Percentiles rank a stretch among this genome's conserved stretches.
Evolutionary conservation across 2,888 invertebrate genomes (phyloP).

Genomic region (Sphaeridia pumilis): DNA sequence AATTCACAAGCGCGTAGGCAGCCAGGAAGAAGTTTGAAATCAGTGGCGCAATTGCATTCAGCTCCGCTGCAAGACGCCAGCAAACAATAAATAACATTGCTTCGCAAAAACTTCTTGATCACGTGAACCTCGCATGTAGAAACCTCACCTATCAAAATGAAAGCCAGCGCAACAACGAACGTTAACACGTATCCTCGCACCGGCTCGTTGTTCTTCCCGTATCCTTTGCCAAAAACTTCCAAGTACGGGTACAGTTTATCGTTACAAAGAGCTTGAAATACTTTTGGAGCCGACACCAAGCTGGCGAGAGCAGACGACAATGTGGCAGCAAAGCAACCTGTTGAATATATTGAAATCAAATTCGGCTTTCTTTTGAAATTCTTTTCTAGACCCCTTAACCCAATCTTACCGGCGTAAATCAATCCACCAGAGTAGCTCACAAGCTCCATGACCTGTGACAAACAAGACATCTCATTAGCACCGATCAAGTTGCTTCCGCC

Average conservation of each 20-base stretch:
- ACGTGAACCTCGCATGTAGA: background rate
- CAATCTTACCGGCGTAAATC: conserved; percentile 13
- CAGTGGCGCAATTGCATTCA: conserved; percentile 43
- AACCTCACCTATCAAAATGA: conserved; percentile 68
- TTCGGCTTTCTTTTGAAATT: background rate
- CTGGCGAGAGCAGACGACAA: conserved; percentile 91
- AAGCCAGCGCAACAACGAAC: conserved; percentile 71
- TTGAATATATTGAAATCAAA: background rate
- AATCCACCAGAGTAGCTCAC: conserved; percentile 41
- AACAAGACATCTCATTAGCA: no score
- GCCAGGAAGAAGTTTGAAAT: conserved; percentile 52
- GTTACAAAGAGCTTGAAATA: conserved; percentile 75
- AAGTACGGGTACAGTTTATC: conserved; percentile 91
- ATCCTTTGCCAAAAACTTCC: conserved; percentile 81
- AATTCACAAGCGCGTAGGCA: conserved; percentile 83
- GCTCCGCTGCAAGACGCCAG: conserved; percentile 61
- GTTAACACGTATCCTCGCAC: conserved; percentile 77
- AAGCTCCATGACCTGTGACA: conserved; percentile 40
- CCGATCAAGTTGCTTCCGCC: no score
- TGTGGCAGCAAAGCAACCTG: conserved; percentile 86
- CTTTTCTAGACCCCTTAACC: background rate
- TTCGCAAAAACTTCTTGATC: conserved; percentile 35
- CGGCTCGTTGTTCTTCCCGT: conserved; percentile 71
- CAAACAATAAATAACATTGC: conserved; percentile 68
- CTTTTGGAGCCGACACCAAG: conserved; percentile 86